Evolutionary conservation across 2,797 vertebrate species (phyloP), one percentile per base, ranked within the genome.

Genomic region (Peromyscus melanophrys): DNA sequence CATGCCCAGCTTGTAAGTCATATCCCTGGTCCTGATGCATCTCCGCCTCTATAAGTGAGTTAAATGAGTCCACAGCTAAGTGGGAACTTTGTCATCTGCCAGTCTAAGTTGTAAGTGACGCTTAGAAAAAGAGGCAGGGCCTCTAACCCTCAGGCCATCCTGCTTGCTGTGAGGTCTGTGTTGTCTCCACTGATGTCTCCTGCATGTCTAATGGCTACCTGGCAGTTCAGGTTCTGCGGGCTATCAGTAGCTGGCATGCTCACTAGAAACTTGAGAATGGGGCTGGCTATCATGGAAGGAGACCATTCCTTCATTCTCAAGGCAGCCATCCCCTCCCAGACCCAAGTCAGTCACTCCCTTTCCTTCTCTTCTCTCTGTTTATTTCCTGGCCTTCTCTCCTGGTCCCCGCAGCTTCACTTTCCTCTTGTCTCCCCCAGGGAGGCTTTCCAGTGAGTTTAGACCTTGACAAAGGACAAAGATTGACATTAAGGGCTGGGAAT

Each of bases 241-340:
- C 0, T 2, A 52, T 71, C n/a, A 77, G 34, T 43, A 57, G n/a
- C 34, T 6, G 57, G 37, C 0, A 0, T 5, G 21, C 16, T 78
- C 31, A 11, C 4, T 4, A 55, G 25, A 7, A 82, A 1, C 37
- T 27, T 4, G 29, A 4, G 43, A 52, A 5, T 6, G 14, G 2
- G 34, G n/a, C 0, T 31, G 69, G 12, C 0, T 1, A 0, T 1
- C 49, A 12, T 1, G 9, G 0, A 10, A 13, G 16, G 1, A n/a
- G 4, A 27, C 3, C 23, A 27, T 0, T 21, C 19, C 40, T 34
- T 19, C 9, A 8, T 16, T 13, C 40, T 21, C 13, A 0, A 1
- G 21, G 31, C 0, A 4, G 9, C 69, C 43, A 12, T 19, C 49
- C 27, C 12, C 65, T 19, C 52, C 43, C 17, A 76, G 17, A 43